Base-by-base conservation (phyloP, 2,113 vertebrate species). In the Tinamus guttatus region DNA sequence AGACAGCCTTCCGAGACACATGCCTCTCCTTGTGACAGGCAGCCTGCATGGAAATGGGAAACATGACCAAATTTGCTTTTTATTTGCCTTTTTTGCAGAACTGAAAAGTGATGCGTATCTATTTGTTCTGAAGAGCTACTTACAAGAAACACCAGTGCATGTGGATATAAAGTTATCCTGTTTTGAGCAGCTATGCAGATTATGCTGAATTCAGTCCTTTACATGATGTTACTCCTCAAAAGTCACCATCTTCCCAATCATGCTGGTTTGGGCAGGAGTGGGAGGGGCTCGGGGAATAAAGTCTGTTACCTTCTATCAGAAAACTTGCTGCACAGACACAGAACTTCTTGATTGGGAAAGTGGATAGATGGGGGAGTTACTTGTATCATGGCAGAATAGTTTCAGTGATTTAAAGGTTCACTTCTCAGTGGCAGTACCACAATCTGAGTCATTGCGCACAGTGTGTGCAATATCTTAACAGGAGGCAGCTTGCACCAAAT, bases 1-100 rank as follows among this genome's bases (percentile, higher is more conserved):
- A 99, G 11, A 99, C 99, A 5, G 99, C 99, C 95, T 99, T 99
- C 97, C 99, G 99, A 93, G 99, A 99, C 13, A 99, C 99, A 0
- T 99, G 99, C 7, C 99, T 98, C 93, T 99, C 99, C 91, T 99
- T 99, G 69, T 99, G 99, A 95, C 99, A 99, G 7, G 99, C 98
- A 21, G 99, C 99, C 99, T 98, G 73, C 38, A 90, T 34, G 36
- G 45, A 82, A 70, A 95, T 25, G 43, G 12, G 22, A 54, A 81
- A 11, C n/a, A 36, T 76, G 85, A 89, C 5, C 41, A 47, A 41
- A n/a, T 2, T 21, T 71, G 13, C 30, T 54, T 80, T 90, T 89
- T 28, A 52, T 2, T 11, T 38, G 59, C 7, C 51, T 75, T 69
- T n/a, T 34, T 79, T 60, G 70, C 32, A 12, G 7, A 67, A 86